Evolutionary conservation across 2,113 vertebrate species (phyloP).

Genomic region (Pollachius pollachius): DNA sequence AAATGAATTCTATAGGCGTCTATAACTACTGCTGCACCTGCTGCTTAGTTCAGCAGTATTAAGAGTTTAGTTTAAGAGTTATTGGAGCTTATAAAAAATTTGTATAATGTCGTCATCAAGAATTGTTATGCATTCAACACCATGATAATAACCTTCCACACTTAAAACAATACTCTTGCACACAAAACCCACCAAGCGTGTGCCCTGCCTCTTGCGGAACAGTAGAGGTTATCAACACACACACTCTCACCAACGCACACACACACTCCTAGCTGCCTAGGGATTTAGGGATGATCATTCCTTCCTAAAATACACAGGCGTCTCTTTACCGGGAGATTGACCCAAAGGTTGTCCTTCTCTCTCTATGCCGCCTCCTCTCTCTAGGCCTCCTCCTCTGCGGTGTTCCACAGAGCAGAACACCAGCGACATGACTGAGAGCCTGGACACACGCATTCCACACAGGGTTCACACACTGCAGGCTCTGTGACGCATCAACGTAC

Average conservation of each 20-base stretch:
- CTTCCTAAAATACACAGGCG: constrained; percentile 48
- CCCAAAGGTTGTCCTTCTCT: constrained; percentile 52
- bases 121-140: not conserved
- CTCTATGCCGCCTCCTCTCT: too few species aligned
- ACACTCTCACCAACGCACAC: not conserved
- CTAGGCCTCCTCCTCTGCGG: constrained; percentile 2
- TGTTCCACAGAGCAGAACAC: constrained; percentile 3
- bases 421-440: constrained; percentile 28
- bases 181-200: not conserved
- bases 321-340: constrained; percentile 50
- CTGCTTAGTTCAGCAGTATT: too few species aligned
- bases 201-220: not conserved
- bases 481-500: constrained; percentile 32
- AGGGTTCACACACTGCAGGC: constrained; percentile 24
- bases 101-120: not conserved
- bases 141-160: not conserved
- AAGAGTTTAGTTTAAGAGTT: too few species aligned
- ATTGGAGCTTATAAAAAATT: too few species aligned
- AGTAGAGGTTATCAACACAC: not conserved
- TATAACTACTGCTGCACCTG: too few species aligned
- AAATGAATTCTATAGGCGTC: too few species aligned
- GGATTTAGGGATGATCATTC: constrained; percentile 33
- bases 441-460: constrained; percentile 56
- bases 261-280: constrained; percentile 3
- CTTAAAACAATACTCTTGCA: not conserved